These are phyloP conservation scores for Drosophila macrospina DNA, from an alignment of 2,888 invertebrate genomes.

Conservation along the genomic window DNA sequence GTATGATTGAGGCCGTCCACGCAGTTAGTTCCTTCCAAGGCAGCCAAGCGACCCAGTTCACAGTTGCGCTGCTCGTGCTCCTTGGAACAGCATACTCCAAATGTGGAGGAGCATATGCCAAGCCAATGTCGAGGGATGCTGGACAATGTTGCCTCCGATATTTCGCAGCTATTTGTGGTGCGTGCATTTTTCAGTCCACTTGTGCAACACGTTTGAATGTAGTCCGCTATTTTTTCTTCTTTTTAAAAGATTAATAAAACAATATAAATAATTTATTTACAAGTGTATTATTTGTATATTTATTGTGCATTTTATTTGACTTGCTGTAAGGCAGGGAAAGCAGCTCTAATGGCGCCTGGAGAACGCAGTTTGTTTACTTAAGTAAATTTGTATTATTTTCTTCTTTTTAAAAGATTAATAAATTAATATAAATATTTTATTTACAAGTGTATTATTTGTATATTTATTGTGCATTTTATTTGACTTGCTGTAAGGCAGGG, in stretches of 20 bases:
- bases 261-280: too few species aligned
- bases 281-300: too few species aligned
- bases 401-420: too few species aligned
- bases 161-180: slow-evolving; percentile 86
- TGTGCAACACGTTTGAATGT: slow-evolving; percentile 86
- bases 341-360: neutral
- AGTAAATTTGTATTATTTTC: neutral
- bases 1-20: slow-evolving; percentile 66
- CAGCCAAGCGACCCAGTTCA: slow-evolving; percentile 81
- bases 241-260: slow-evolving; percentile 18
- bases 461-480: too few species aligned
- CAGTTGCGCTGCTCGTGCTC: slow-evolving; percentile 85
- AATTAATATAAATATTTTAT: too few species aligned
- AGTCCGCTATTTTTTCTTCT: slow-evolving; percentile 72
- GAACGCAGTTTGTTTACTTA: neutral
- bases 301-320: too few species aligned
- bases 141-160: slow-evolving; percentile 86
- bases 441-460: too few species aligned
- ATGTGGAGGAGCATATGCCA: slow-evolving; percentile 87
- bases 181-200: slow-evolving; percentile 86
- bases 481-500: too few species aligned
- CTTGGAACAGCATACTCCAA: slow-evolving; percentile 88
- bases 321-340: neutral
- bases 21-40: slow-evolving; percentile 79
- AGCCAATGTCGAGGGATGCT: slow-evolving; percentile 87